Evolutionary conservation across 2,797 vertebrate species (phyloP).

Genomic region (Ctenosaura bakeri): DNA sequence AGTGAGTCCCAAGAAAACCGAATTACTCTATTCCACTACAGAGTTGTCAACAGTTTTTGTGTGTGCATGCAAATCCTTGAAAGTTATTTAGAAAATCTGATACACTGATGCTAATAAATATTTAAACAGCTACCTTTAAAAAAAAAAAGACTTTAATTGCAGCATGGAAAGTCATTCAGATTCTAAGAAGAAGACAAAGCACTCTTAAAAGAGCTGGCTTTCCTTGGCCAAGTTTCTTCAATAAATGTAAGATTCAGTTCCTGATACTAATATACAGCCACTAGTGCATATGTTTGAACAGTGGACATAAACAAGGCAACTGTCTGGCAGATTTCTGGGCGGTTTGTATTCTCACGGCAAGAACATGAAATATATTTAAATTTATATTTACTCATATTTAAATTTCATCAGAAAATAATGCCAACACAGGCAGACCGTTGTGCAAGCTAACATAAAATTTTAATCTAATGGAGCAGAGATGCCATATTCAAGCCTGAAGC

Average conservation of each 20-base stretch:
- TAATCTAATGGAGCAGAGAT: not conserved
- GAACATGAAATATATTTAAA: constrained; percentile 11
- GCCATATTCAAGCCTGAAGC: not conserved
- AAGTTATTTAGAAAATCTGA: constrained; percentile 62
- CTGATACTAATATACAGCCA: constrained; percentile 35
- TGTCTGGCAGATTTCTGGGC: constrained; percentile 37
- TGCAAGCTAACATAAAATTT: constrained; percentile 8
- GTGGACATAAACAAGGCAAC: constrained; percentile 4
- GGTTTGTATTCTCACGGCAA: constrained; percentile 39
- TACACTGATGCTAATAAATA: constrained; percentile 50
- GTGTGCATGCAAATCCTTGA: constrained; percentile 70
- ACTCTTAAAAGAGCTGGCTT: constrained; percentile 52
- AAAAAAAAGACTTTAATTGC: constrained; percentile 37
- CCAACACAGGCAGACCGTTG: not conserved
- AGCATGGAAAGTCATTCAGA: constrained; percentile 15
- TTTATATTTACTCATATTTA: constrained; percentile 9
- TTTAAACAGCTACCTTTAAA: constrained; percentile 47
- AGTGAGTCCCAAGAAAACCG: constrained; percentile 74
- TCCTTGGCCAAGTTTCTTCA: constrained; percentile 38
- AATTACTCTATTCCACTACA: constrained; percentile 78
- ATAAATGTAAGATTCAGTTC: constrained; percentile 36
- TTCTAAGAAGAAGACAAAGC: constrained; percentile 34
- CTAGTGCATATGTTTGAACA: constrained; percentile 52
- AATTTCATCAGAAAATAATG: constrained; percentile 33
- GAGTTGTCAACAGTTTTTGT: constrained; percentile 77